Evolutionary conservation across 2,888 invertebrate genomes (phyloP).

Genomic region (Eremobia ochroleuca): DNA sequence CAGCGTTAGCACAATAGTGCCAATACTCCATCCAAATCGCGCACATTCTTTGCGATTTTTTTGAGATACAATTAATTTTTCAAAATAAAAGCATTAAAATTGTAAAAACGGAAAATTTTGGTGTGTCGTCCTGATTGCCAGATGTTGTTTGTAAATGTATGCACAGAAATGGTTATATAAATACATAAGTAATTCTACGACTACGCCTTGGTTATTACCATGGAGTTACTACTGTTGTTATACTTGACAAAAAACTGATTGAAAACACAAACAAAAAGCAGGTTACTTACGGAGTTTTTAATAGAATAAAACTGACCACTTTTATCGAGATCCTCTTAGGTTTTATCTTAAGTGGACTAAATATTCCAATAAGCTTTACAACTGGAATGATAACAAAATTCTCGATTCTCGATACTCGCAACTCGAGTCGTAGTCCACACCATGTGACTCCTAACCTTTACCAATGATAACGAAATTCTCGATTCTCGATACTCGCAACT

Average conservation of each 20-base stretch:
- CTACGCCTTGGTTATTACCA: neutral
- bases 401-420: slow-evolving; percentile 24
- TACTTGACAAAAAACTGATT: neutral
- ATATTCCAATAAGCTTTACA: neutral
- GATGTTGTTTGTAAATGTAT: too few species aligned
- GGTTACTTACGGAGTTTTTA: neutral
- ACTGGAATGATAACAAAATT: slow-evolving; percentile 13
- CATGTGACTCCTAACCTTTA: slow-evolving; percentile 47
- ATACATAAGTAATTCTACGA: too few species aligned
- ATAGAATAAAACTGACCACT: too few species aligned
- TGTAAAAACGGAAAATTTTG: too few species aligned
- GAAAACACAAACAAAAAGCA: neutral
- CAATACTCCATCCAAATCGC: too few species aligned
- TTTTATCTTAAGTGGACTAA: neutral
- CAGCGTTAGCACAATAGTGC: too few species aligned
- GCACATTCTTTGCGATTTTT: too few species aligned
- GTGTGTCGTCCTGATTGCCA: too few species aligned
- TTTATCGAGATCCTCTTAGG: neutral
- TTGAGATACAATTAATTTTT: too few species aligned
- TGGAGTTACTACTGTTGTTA: too few species aligned
- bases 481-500: slow-evolving; percentile 26
- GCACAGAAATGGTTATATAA: too few species aligned
- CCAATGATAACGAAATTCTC: slow-evolving; percentile 12
- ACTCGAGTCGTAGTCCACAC: slow-evolving; percentile 50
- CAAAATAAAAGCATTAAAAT: too few species aligned